Evolutionary conservation across 1,140 invertebrate genomes (phyloP).

Genomic region (Drosophila mauritiana): DNA sequence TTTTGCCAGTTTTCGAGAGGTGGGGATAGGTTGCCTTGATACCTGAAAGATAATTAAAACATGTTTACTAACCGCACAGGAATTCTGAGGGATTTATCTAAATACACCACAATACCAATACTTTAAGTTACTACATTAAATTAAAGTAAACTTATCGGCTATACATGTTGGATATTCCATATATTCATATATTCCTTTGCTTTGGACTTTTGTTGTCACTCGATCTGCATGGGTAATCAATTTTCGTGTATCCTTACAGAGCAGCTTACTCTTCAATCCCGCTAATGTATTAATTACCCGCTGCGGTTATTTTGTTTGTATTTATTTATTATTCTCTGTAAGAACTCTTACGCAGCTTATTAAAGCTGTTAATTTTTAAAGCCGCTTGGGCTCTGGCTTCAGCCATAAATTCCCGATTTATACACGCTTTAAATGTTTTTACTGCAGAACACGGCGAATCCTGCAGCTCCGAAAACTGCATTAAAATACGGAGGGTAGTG

Average conservation of each 20-base stretch:
- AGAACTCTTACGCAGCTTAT: constrained; percentile 42
- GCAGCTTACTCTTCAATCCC: constrained; percentile 12
- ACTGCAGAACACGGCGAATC: constrained; percentile 41
- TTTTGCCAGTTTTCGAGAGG: constrained; percentile 14
- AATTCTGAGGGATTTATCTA: neutral
- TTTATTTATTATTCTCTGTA: constrained; percentile 35
- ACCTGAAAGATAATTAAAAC: constrained; percentile 6
- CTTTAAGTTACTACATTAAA: too few relatives aligned
- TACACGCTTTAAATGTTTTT: constrained; percentile 69
- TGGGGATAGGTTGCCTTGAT: constrained; percentile 9
- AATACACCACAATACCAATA: neutral
- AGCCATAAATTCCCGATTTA: constrained; percentile 59
- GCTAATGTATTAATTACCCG: constrained; percentile 52
- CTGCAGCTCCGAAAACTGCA: constrained; percentile 38
- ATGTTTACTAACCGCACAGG: neutral
- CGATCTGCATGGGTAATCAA: constrained; percentile 9
- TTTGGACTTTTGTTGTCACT: neutral
- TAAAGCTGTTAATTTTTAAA: constrained; percentile 73
- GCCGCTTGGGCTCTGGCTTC: constrained; percentile 45
- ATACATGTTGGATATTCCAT: too few relatives aligned
- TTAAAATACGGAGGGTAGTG: constrained; percentile 41
- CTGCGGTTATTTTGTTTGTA: constrained; percentile 15
- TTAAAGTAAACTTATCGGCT: too few relatives aligned
- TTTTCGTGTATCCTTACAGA: constrained; percentile 11
- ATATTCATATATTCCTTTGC: too few relatives aligned